phyloP scores from a whole-genome alignment of 1,140 invertebrate species.

The Drosophila ficusphila region DNA sequence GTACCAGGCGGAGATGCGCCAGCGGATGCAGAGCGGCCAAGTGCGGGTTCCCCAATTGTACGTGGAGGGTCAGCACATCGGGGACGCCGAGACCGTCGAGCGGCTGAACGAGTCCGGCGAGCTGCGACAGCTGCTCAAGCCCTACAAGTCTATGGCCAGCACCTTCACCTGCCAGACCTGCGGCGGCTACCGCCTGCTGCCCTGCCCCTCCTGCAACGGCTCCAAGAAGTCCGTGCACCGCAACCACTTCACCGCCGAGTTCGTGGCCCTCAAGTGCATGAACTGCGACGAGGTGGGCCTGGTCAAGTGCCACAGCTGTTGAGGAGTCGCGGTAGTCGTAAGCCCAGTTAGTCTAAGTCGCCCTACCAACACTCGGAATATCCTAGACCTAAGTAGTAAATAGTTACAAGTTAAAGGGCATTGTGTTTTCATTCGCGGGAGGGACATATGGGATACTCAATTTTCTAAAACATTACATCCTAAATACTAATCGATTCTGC shows the following conservation, averaged over 20 bases:
- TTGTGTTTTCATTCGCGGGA: constrained; percentile 4
- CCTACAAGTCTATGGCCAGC: constrained; percentile 93
- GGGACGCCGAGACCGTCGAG: constrained; percentile 94
- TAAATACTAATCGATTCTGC: too few relatives aligned
- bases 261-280: constrained; percentile 97
- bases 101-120: constrained; percentile 96
- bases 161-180: constrained; percentile 93
- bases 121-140: constrained; percentile 93
- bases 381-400: constrained; percentile 64
- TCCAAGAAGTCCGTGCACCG: constrained; percentile 97
- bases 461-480: too few relatives aligned
- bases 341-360: constrained; percentile 50
- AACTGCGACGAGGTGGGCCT: constrained; percentile 97
- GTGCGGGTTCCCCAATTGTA: constrained; percentile 95
- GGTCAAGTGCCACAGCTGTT: constrained; percentile 93
- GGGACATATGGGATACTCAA: neutral
- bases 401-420: constrained; percentile 13
- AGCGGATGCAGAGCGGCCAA: constrained; percentile 90
- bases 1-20: constrained; percentile 94
- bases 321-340: constrained; percentile 31
- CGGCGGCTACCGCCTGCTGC: constrained; percentile 95
- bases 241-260: constrained; percentile 97
- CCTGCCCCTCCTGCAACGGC: constrained; percentile 95
- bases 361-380: constrained; percentile 17
- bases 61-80: constrained; percentile 95